These are phyloP conservation scores for Phasia obesa DNA, from an alignment of 2,888 invertebrate genomes.

Conservation along the genomic window DNA sequence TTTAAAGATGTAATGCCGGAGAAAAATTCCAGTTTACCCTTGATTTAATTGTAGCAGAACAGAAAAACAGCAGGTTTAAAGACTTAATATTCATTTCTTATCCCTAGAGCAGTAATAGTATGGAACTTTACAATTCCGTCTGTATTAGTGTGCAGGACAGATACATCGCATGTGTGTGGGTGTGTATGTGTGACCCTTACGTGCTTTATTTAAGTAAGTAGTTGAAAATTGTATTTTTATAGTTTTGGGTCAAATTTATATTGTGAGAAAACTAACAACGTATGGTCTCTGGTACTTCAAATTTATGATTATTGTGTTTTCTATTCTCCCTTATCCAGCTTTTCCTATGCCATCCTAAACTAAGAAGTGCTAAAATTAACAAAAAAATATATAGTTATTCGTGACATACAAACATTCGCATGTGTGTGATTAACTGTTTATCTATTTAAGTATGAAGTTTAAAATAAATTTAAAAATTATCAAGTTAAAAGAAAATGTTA, in stretches of 20 bases:
- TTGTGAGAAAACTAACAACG: constrained; percentile 77
- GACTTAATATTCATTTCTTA: constrained; percentile 67
- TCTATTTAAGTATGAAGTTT: constrained; percentile 9
- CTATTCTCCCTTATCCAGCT: constrained; percentile 39
- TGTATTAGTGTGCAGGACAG: constrained; percentile 20
- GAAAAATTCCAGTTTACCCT: too few relatives aligned
- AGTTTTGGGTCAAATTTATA: constrained; percentile 80
- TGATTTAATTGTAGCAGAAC: constrained; percentile 18
- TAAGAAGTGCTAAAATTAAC: constrained; percentile 55
- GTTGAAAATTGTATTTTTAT: constrained; percentile 81
- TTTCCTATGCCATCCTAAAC: constrained; percentile 46
- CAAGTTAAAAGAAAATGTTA: background rate
- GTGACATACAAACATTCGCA: background rate
- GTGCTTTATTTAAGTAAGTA: constrained; percentile 74
- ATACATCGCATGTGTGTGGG: constrained; percentile 34
- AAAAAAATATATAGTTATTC: constrained; percentile 52
- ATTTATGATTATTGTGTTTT: constrained; percentile 64
- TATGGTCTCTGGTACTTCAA: constrained; percentile 57
- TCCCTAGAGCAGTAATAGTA: constrained; percentile 37
- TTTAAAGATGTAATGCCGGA: too few relatives aligned
- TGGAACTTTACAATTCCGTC: constrained; percentile 19
- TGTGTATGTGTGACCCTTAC: constrained; percentile 57
- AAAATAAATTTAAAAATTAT: constrained; percentile 41
- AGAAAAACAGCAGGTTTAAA: constrained; percentile 5
- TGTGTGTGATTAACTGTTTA: background rate